phyloP scores from a whole-genome alignment of 2,888 invertebrate genomes.

The Hypomecis atomaria region DNA sequence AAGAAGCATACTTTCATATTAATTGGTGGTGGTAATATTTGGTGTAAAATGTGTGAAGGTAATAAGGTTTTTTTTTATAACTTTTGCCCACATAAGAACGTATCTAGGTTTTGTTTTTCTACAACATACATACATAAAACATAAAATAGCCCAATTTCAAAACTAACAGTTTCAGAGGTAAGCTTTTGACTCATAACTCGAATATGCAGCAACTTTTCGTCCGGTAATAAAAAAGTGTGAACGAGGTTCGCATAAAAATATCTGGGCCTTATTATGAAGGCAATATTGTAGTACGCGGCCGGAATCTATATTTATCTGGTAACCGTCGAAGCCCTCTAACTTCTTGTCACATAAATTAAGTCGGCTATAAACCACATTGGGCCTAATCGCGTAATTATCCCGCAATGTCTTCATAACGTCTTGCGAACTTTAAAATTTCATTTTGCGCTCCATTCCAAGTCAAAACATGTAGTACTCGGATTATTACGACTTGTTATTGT shows the following conservation, averaged over 20 bases:
- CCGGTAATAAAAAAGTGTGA: conserved; percentile 71
- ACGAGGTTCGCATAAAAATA: conserved; percentile 65
- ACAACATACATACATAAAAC: conserved; percentile 9
- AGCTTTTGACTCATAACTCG: conserved; percentile 49
- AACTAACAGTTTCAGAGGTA: conserved; percentile 49
- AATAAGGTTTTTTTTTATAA: no score
- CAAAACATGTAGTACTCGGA: neutral
- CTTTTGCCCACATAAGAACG: no score
- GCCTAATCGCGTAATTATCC: conserved; percentile 50
- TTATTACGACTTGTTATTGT: neutral
- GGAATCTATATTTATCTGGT: conserved; percentile 67
- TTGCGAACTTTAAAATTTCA: conserved; percentile 8
- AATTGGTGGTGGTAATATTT: no score
- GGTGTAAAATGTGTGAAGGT: no score
- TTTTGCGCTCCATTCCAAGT: neutral
- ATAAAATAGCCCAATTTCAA: conserved; percentile 41
- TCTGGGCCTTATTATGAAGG: conserved; percentile 68
- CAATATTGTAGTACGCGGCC: conserved; percentile 68
- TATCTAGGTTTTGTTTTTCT: neutral
- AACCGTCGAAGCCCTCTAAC: conserved; percentile 50
- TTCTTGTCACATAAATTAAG: conserved; percentile 53
- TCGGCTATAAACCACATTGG: conserved; percentile 46
- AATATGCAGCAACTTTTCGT: conserved; percentile 64
- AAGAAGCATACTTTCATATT: no score
- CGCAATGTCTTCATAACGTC: conserved; percentile 26